phyloP scores from a whole-genome alignment of 2,888 invertebrate genomes.

The Eristalinus aeneus region DNA sequence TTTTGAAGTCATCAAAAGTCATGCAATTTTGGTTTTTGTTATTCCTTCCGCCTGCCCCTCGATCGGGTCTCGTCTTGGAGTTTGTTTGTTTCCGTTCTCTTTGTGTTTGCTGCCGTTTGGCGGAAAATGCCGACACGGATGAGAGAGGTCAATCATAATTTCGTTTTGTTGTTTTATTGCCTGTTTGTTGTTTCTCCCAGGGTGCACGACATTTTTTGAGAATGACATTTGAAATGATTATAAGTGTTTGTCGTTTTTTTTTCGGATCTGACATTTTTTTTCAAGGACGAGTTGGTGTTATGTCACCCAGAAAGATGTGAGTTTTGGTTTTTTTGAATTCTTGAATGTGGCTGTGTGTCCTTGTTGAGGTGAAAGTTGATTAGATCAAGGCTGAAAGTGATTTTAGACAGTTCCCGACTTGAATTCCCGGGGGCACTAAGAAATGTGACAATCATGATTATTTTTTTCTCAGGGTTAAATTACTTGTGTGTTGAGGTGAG shows the following conservation, averaged over 20 bases:
- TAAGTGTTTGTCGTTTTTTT: conserved; percentile 27
- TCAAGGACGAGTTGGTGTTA: conserved; percentile 61
- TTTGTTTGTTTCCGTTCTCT: conserved; percentile 58
- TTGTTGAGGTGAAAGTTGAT: conserved; percentile 64
- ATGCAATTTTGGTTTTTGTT: conserved; percentile 63
- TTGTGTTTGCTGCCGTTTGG: conserved; percentile 64
- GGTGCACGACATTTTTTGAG: conserved; percentile 38
- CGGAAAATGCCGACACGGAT: conserved; percentile 67
- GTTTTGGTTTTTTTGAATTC: conserved; percentile 3
- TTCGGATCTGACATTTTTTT: background rate
- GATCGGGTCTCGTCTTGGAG: conserved; percentile 16
- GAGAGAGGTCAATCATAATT: conserved; percentile 63
- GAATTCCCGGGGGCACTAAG: background rate
- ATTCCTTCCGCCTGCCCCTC: conserved; percentile 6
- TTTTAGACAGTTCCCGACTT: conserved; percentile 14
- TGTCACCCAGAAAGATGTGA: conserved; percentile 55
- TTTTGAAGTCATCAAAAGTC: conserved; percentile 60
- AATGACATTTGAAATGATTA: conserved; percentile 57
- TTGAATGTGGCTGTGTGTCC: background rate
- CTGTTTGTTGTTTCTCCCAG: conserved; percentile 39
- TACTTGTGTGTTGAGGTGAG: too few species aligned
- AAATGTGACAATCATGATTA: conserved; percentile 21
- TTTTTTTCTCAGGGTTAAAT: background rate
- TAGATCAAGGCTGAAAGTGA: conserved; percentile 51
- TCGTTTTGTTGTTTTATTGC: conserved; percentile 26